Percentiles rank a stretch among this genome's conserved stretches.
phyloP scores from a whole-genome alignment of 1,140 invertebrate species.

The Sminthurinus signatus region DNA sequence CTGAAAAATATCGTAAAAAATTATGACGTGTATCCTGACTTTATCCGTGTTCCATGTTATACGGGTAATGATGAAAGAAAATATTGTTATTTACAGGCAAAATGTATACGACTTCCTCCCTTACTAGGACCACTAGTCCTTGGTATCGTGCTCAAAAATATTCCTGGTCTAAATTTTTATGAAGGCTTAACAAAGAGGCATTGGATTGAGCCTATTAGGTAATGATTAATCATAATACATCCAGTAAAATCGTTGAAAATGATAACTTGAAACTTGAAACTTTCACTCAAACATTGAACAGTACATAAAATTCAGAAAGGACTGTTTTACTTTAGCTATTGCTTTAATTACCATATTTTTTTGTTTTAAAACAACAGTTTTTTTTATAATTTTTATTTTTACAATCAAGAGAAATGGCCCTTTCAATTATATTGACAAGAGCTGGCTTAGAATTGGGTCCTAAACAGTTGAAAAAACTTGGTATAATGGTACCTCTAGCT shows the following conservation, averaged over 20 bases:
- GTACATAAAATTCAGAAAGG: not conserved
- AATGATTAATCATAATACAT: too few relatives aligned
- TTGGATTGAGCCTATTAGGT: constrained; percentile 23
- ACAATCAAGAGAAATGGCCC: constrained; percentile 29
- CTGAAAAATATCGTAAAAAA: too few relatives aligned
- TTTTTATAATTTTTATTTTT: too few relatives aligned
- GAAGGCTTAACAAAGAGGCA: not conserved
- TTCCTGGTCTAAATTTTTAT: not conserved
- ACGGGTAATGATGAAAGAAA: too few relatives aligned
- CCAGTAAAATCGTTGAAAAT: too few relatives aligned
- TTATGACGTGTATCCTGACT: too few relatives aligned
- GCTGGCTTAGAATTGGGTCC: constrained; percentile 34
- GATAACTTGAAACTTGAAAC: too few relatives aligned
- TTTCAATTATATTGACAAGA: constrained; percentile 33
- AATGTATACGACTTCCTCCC: constrained; percentile 17
- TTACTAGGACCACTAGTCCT: constrained; percentile 28
- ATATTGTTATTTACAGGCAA: too few relatives aligned
- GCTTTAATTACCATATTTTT: not conserved
- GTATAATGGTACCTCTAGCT: constrained; percentile 26
- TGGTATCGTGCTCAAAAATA: constrained; percentile 29
- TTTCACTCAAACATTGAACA: too few relatives aligned
- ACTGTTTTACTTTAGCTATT: not conserved
- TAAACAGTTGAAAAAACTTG: constrained; percentile 31
- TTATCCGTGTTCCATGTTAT: too few relatives aligned
- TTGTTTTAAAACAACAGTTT: too few relatives aligned